phyloP scores from a whole-genome alignment of 2,888 invertebrate genomes.

The Caenorhabditis becei region DNA sequence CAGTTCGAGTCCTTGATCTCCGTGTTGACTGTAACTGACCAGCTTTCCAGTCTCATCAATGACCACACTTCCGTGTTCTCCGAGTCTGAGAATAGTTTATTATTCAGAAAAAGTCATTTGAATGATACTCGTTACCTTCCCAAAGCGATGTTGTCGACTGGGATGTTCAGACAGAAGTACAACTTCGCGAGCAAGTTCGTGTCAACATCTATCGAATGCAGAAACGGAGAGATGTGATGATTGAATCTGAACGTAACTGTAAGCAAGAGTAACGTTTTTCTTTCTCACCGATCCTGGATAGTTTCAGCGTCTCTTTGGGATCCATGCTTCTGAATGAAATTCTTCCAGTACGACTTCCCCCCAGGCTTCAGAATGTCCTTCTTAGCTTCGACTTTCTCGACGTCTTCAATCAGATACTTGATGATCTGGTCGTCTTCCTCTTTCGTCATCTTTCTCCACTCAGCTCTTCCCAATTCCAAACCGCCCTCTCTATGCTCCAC shows the following conservation, averaged over 20 bases:
- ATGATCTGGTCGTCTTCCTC: not conserved
- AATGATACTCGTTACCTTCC: not conserved
- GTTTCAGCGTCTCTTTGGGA: not conserved
- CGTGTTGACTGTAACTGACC: too few species aligned
- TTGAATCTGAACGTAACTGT: constrained; percentile 1
- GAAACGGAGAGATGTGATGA: not conserved
- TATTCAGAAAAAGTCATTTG: too few species aligned
- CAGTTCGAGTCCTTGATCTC: too few species aligned
- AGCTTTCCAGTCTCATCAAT: too few species aligned
- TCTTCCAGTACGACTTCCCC: not conserved
- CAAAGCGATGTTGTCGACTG: not conserved
- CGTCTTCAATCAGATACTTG: not conserved
- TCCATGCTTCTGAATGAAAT: not conserved
- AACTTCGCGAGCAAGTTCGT: not conserved
- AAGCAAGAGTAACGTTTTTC: not conserved
- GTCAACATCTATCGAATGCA: not conserved
- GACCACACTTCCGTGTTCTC: too few species aligned
- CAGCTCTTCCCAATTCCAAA: not conserved
- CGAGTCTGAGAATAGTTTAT: too few species aligned
- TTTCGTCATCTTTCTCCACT: not conserved
- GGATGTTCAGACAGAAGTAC: not conserved
- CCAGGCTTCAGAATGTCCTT: not conserved
- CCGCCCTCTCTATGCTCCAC: not conserved
- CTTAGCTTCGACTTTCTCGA: not conserved
- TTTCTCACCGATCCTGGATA: not conserved